These are phyloP conservation scores for Aplysia californica DNA, from an alignment of 1,140 invertebrate genomes.

Conservation along the genomic window DNA sequence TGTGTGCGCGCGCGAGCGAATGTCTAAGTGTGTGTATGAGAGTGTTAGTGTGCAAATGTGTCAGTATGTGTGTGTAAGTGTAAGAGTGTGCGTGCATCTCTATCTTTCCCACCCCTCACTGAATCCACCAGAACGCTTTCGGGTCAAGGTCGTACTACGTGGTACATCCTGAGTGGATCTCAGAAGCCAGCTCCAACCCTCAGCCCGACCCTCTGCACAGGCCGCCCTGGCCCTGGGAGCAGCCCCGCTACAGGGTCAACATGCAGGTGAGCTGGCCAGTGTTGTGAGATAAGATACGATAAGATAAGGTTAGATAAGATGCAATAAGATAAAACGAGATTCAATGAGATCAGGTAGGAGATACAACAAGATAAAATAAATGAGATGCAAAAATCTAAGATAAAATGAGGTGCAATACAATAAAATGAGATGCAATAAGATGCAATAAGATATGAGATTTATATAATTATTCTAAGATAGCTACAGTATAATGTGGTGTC, in stretches of 20 bases:
- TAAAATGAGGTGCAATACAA: too few species aligned
- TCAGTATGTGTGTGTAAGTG: neutral
- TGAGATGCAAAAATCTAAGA: too few species aligned
- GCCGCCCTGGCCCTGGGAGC: slow-evolving; percentile 53
- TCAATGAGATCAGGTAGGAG: too few species aligned
- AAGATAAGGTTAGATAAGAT: too few species aligned
- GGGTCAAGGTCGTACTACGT: slow-evolving; percentile 41
- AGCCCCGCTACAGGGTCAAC: slow-evolving; percentile 45
- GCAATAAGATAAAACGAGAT: too few species aligned
- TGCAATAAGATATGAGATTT: too few species aligned
- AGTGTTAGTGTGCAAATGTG: neutral
- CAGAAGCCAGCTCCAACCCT: slow-evolving; percentile 38
- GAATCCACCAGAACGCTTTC: slow-evolving; percentile 37
- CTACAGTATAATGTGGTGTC: too few species aligned
- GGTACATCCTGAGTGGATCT: slow-evolving; percentile 48
- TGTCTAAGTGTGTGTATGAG: neutral
- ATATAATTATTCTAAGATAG: too few species aligned
- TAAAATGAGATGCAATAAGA: too few species aligned
- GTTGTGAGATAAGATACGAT: too few species aligned
- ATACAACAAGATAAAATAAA: too few species aligned
- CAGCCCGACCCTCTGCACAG: slow-evolving; percentile 37
- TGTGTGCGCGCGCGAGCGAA: neutral
- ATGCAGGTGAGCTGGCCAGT: slow-evolving; percentile 28
- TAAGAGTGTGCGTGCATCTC: neutral
- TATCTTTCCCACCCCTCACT: neutral